phyloP scores from a whole-genome alignment of 2,888 invertebrate species.

The Eilema sororculum region DNA sequence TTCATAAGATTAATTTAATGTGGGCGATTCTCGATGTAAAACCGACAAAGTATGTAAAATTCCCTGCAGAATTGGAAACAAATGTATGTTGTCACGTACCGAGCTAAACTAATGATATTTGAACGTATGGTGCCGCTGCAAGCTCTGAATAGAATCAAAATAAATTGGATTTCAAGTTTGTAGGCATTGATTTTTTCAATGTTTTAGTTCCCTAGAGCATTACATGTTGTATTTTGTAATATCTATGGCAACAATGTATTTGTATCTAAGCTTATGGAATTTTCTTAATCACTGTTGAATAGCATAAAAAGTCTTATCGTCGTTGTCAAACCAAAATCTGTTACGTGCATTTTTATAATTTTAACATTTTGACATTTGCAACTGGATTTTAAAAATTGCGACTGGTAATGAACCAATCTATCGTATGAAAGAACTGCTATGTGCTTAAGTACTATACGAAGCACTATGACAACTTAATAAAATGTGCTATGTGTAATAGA shows the following conservation, averaged over 20 bases:
- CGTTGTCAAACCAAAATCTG: too few relatives aligned
- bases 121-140: constrained; percentile 43
- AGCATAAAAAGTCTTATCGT: background rate
- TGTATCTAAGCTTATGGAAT: background rate
- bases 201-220: constrained; percentile 12
- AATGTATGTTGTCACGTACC: constrained; percentile 61
- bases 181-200: constrained; percentile 20
- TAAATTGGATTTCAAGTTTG: constrained; percentile 28
- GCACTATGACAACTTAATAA: too few relatives aligned
- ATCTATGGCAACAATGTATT: background rate
- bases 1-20: background rate
- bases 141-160: constrained; percentile 37
- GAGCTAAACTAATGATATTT: constrained; percentile 54
- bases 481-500: too few relatives aligned
- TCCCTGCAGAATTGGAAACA: constrained; percentile 59
- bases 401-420: too few relatives aligned
- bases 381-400: too few relatives aligned
- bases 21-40: background rate
- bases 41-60: constrained; percentile 39
- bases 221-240: constrained; percentile 5
- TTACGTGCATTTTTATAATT: too few relatives aligned
- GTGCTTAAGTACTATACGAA: too few relatives aligned
- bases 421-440: too few relatives aligned
- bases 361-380: too few relatives aligned
- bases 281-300: background rate